phyloP scores from a whole-genome alignment of 2,888 invertebrate species.

The Nephrotoma appendiculata region DNA sequence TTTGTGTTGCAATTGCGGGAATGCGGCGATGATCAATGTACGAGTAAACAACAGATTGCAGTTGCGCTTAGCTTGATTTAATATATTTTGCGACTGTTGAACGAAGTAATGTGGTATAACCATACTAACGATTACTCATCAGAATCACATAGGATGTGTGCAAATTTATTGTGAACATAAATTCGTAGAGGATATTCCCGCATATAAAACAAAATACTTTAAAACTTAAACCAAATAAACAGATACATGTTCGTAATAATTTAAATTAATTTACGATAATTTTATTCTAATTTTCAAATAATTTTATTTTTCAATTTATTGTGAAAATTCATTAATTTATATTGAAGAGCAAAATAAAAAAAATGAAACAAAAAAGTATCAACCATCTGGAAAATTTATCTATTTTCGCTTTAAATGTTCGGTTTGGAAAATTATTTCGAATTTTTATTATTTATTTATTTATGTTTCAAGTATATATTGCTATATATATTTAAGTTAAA shows the following conservation, averaged over 20 bases:
- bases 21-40: background rate
- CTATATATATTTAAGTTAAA: background rate
- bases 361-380: background rate
- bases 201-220: background rate
- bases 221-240: background rate
- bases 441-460: background rate
- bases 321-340: background rate
- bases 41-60: background rate
- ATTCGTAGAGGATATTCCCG: background rate
- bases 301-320: background rate
- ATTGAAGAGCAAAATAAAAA: background rate
- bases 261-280: background rate
- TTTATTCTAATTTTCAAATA: background rate
- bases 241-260: background rate
- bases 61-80: background rate
- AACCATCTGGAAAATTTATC: background rate
- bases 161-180: background rate
- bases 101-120: background rate
- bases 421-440: background rate
- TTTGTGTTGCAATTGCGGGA: background rate
- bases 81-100: background rate
- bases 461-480: background rate
- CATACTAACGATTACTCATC: too few species aligned
- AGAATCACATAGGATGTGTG: background rate
- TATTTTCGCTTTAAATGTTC: background rate